phyloP scores from a whole-genome alignment of 2,797 vertebrate species.

The Acridotheres tristis region DNA sequence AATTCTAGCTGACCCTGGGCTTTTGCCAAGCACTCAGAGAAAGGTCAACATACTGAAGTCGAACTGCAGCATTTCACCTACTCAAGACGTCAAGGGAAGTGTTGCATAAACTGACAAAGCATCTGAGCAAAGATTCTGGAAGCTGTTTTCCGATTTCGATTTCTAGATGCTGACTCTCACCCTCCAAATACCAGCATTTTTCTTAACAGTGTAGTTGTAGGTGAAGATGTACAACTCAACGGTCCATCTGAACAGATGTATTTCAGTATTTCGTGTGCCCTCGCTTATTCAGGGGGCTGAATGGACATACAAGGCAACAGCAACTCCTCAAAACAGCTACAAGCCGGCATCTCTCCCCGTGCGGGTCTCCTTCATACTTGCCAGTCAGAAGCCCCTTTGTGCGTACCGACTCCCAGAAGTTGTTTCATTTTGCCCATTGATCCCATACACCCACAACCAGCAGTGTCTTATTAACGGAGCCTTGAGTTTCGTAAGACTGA shows the following conservation, averaged over 20 bases:
- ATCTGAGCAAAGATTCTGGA: background rate
- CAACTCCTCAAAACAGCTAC: background rate
- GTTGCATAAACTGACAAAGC: slow-evolving; percentile 5
- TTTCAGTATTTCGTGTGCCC: background rate
- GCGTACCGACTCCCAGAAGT: background rate
- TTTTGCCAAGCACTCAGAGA: slow-evolving; percentile 41
- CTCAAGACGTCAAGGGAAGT: slow-evolving; percentile 28
- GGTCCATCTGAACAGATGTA: background rate
- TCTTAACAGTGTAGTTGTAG: accelerated
- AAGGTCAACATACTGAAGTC: slow-evolving; percentile 55
- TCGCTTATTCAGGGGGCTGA: background rate
- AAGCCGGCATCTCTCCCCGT: background rate
- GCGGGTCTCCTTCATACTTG: accelerated
- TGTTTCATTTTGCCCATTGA: background rate
- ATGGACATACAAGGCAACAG: background rate
- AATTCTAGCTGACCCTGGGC: slow-evolving; percentile 36
- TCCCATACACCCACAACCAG: background rate
- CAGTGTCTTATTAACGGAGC: accelerated
- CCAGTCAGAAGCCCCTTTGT: accelerated
- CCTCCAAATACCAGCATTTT: background rate
- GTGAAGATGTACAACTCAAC: background rate
- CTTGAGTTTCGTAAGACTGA: accelerated
- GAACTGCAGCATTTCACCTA: slow-evolving; percentile 15
- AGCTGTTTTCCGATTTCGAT: background rate
- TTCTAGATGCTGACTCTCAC: background rate